Evolutionary conservation across 2,888 invertebrate species (phyloP), one percentile per base, ranked within the genome.

Genomic region (Caenorhabditis sulstoni): DNA sequence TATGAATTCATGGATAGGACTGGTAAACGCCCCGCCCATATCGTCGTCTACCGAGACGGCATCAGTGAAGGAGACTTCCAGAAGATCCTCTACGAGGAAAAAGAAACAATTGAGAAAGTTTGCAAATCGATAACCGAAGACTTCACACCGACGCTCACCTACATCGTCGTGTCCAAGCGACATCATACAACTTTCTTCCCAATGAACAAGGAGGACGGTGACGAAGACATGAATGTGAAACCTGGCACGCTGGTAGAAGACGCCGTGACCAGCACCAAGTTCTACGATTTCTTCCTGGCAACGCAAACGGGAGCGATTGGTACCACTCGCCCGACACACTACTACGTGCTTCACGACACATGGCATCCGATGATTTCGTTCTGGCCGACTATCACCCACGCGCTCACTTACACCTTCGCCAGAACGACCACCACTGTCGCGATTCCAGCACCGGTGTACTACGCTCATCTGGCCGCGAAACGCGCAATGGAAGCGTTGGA

Each of bases 301-400:
- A 65, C 78, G 14, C 88, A 88, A 62, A 50, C 59, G 44, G 88
- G 88, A 9, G 49, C 84, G 55, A 83, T 85, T 47, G 88, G 90
- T 16, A 90, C 90, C 2, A 85, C 86, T 16, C 79, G 84, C 12
- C 90, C 90, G 12, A 95, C 95, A 0, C 95, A 95, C 85, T 96
- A 96, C 91, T 94, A 94, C 90, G 93, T 94, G 0, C 92, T 96
- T 18, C 94, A 94, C 92, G 95, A 96, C 90, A 95, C 96, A 86
- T 93, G 93, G 58, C 88, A 93, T 1, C 92, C 95, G 83, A 91
- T 92, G 0, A 93, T 94, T 82, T 94, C 95, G 90, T 93, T 94
- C 68, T 92, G 96, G 58, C 67, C 70, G 70, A 67, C 64, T 3
- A 41, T 77, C 37, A 66, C 95, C 0, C 95, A 94, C 91, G 94